Base-by-base conservation (phyloP, 2,888 invertebrate species). In the Chouioia cunea region DNA sequence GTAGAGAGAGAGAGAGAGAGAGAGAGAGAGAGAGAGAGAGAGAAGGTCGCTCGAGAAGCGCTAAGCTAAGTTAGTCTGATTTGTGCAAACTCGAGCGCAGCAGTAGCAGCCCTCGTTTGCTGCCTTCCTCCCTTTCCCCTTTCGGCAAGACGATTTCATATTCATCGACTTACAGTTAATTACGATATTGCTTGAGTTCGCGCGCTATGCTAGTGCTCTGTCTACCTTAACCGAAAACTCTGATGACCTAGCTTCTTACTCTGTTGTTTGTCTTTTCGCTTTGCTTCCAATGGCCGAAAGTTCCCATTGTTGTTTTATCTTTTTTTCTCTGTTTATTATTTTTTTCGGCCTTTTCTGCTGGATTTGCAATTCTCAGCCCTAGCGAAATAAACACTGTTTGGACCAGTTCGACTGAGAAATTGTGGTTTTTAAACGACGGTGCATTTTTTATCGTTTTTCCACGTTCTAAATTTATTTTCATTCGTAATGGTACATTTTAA, bases 121-220 rank as follows among this genome's bases (percentile, higher is more conserved):
- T 43, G 22, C 50, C 68, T 44, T 48, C 22, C 16, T 43, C 57
- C 57, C 48, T 18, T 36, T 46, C 23, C 15, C 48, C n/a, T 52
- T 36, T 50, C 27, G 18, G 43, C 50, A 59, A 27, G 57, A 60
- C 56, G 65, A 68, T 72, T 69, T 72, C 68, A 69, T 72, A 72
- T 72, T 72, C 72, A 72, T 72, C 68, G 72, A 69, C 72, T 72
- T 65, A 65, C 72, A 62, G 60, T 72, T 72, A 69, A 72, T 72
- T 72, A 69, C 52, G 60, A 57, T 65, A 69, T 65, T 60, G 47
- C 46, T 47, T 57, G 53, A 70, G 23, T 52, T 20, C 23, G n/a
- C 47, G 3, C n/a, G n/a, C 44, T 47, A n/a, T n/a, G n/a, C n/a
- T n/a, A n/a, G n/a, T n/a, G 6, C 36, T 36, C 4, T 36, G 6